Base-by-base conservation (phyloP, 2,113 vertebrate genomes). In the Sphaerodactylus townsendi region DNA sequence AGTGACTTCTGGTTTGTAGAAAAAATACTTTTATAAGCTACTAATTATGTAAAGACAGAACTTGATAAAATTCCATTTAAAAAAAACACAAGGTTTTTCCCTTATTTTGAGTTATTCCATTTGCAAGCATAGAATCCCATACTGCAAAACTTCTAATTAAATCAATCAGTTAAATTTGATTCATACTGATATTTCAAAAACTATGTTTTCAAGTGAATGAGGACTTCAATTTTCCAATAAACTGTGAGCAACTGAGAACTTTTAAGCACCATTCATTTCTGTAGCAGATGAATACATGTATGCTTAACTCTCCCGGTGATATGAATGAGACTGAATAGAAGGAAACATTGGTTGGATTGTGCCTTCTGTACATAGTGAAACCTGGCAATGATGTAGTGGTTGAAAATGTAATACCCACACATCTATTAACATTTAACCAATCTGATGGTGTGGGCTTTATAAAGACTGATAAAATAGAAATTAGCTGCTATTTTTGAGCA, bases 61-160 rank as follows among this genome's bases (percentile, higher is more conserved):
- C 28, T 50, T 53, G 48, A 46, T 19, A 53, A 53, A 53, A 53
- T 50, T 6, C n/a, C 33, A 15, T 70, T 80, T 69, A 69, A 33
- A 86, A 91, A 87, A 82, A 77, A 23, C 77, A 73, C 53, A 14
- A 44, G 44, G 44, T 44, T 2, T 88, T 84, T 73, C 89, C 1
- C n/a, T 84, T 89, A 81, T 90, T 89, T 86, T 76, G 35, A 90
- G 92, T 92, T 90, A 90, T 93, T 87, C 85, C 81, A 75, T 93
- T 91, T 93, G 89, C 92, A 93, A 92, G 90, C 83, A 89, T 72
- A 81, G 50, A 91, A 91, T 87, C 90, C 90, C 81, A 23, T 84
- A 80, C 80, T 86, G 79, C 1, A n/a, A 90, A 87, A 72, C 65
- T 83, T 82, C 77, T 2, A 23, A 21, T 3, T 76, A 41, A 72